A percentile compares a stretch with the other conserved stretches of the same genome.
Conservation (phyloP, 2,797 vertebrate species). For the Anabas testudineus region DNA sequence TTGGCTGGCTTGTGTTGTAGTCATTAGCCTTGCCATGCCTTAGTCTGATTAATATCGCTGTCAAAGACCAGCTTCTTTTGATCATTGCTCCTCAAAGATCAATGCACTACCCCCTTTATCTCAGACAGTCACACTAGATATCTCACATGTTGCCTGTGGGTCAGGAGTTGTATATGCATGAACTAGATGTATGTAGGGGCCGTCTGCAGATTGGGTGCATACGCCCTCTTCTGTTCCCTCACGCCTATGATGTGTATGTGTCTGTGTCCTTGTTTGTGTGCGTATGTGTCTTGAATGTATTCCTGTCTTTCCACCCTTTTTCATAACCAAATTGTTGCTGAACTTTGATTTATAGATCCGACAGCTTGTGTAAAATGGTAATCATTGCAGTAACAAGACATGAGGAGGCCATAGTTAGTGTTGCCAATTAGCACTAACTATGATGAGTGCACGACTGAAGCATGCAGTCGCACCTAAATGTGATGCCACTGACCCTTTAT, state of each 20-base stretch:
- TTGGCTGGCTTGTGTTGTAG: constrained; percentile 42
- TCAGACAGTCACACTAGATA: constrained; percentile 55
- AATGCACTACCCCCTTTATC: constrained; percentile 59
- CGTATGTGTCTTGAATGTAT: constrained; percentile 11
- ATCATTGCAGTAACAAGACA: constrained; percentile 62
- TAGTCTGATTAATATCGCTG: constrained; percentile 65
- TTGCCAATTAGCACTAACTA: constrained; percentile 55
- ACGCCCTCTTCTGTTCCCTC: background rate
- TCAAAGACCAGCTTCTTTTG: constrained; percentile 67
- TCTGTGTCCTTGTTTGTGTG: background rate
- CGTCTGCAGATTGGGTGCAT: background rate
- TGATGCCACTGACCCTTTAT: constrained; percentile 50
- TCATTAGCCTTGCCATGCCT: constrained; percentile 62
- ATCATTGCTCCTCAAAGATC: constrained; percentile 61
- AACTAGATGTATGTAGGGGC: background rate
- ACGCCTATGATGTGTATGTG: background rate
- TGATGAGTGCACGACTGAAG: constrained; percentile 40
- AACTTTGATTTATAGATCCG: constrained; percentile 42
- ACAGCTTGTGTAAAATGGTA: constrained; percentile 54
- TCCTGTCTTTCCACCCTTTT: background rate
- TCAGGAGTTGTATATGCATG: background rate
- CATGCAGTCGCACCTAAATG: constrained; percentile 21
- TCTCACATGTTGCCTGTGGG: constrained; percentile 19
- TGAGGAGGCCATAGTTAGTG: constrained; percentile 45
- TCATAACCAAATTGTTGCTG: constrained; percentile 4